Evolutionary conservation across 30 jellyfish, hydroid and myxozoan genomes (phyloP).

Genomic region (Cassiopea andromeda): DNA sequence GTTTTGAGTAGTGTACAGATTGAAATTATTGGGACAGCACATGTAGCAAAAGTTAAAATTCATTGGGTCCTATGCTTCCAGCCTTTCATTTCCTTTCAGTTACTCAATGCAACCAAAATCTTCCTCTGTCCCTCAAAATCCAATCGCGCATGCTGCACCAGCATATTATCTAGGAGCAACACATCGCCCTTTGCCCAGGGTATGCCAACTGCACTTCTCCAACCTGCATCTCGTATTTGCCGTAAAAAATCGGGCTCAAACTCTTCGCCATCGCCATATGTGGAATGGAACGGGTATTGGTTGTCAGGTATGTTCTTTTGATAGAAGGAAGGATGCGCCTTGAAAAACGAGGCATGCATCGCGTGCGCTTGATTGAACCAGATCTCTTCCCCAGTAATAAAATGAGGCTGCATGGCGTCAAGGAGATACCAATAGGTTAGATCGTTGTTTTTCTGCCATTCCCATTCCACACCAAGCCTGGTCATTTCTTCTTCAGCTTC

Average conservation of each 20-base stretch:
- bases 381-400: slow-evolving; percentile 68
- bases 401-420: slow-evolving; percentile 70
- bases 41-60: background rate
- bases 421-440: slow-evolving; percentile 49
- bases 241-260: slow-evolving; percentile 75
- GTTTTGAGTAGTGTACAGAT: no score
- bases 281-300: slow-evolving; percentile 73
- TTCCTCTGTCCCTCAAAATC: slow-evolving; percentile 80
- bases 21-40: background rate
- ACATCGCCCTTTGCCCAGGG: slow-evolving; percentile 85
- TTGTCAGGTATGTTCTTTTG: slow-evolving; percentile 47
- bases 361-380: slow-evolving; percentile 93
- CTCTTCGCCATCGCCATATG: slow-evolving; percentile 95
- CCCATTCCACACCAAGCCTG: slow-evolving; percentile 67
- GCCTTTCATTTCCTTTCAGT: background rate
- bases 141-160: slow-evolving; percentile 81
- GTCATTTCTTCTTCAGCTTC: slow-evolving; percentile 70
- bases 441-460: slow-evolving; percentile 55
- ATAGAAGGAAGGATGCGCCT: slow-evolving; percentile 76
- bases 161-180: slow-evolving; percentile 76
- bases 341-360: slow-evolving; percentile 71
- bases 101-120: slow-evolving; percentile 61
- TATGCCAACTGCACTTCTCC: slow-evolving; percentile 85
- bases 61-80: background rate
- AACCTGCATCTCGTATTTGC: slow-evolving; percentile 77